Conservation (phyloP, 2,888 invertebrate genomes). For the Hirtodrosophila alboralis region DNA sequence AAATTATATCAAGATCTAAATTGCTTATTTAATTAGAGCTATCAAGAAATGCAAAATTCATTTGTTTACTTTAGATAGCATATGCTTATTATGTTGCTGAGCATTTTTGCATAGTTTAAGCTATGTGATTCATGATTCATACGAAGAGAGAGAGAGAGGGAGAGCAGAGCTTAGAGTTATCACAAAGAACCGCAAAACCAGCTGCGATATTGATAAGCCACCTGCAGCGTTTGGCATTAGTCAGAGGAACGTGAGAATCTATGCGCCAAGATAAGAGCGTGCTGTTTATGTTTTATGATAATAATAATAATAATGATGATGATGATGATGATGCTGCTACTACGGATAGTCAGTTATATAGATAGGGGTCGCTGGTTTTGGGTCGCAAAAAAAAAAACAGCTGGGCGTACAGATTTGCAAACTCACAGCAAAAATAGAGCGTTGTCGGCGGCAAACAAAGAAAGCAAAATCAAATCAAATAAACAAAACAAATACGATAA, state of each 20-base stretch:
- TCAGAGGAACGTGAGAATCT: constrained; percentile 73
- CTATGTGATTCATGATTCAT: constrained; percentile 45
- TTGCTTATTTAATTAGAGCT: neutral
- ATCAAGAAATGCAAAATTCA: constrained; percentile 9
- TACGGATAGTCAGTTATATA: constrained; percentile 3
- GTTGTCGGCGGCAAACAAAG: constrained; percentile 64
- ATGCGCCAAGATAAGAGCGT: constrained; percentile 56
- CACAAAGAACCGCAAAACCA: constrained; percentile 20
- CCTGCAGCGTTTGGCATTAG: constrained; percentile 60
- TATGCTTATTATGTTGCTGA: constrained; percentile 8
- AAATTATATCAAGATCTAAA: neutral
- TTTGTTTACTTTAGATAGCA: constrained; percentile 12
- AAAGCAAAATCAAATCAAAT: constrained; percentile 64
- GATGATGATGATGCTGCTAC: constrained; percentile 9
- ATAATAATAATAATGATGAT: constrained; percentile 8
- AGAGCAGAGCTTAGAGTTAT: constrained; percentile 30
- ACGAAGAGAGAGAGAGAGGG: constrained; percentile 8
- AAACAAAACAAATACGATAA: constrained; percentile 70
- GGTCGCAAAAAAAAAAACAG: constrained; percentile 45
- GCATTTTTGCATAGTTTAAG: constrained; percentile 10
- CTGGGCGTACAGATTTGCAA: constrained; percentile 66
- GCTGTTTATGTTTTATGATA: constrained; percentile 30
- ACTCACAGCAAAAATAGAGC: constrained; percentile 61
- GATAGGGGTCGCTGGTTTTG: constrained; percentile 14
- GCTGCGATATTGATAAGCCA: constrained; percentile 49